Evolutionary conservation across 2,888 invertebrate species (phyloP), one percentile per base, ranked within the genome.

Genomic region (Steinernema carpocapsae): DNA sequence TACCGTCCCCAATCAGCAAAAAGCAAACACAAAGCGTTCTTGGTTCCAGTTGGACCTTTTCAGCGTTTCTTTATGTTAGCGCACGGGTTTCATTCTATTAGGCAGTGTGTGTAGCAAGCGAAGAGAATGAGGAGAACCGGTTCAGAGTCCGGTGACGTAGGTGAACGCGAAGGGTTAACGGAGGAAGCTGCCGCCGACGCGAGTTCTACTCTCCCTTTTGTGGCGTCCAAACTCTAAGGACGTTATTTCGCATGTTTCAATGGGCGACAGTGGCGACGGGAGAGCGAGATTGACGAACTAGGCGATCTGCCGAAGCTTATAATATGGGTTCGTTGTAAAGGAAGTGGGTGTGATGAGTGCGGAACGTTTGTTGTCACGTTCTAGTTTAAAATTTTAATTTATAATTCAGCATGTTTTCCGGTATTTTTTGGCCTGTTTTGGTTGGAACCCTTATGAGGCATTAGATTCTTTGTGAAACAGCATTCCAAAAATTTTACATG

Each of bases 21-120:
- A 24, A 2, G 26, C 24, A 24, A 14, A 24, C 22, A 56, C 22
- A 56, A 56, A 14, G 22, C 14, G 6, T 17, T 22, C 56, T 7
- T 7, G 56, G 56, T 56, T 56, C 56, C 56, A 56, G 56, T 56
- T 10, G 56, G 56, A 22, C 22, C 26, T 22, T 43, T 22, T 56
- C n/a, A 56, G 56, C 56, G 56, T 56, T 56, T 56, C 56, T 56
- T 56, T n/a, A n/a, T n/a, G n/a, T n/a, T n/a, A n/a, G n/a, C n/a
- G n/a, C n/a, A n/a, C n/a, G n/a, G n/a, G n/a, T n/a, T n/a, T n/a
- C n/a, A 43, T 43, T 56, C 12, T 56, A 26, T 56, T 56, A 14
- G 56, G 26, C 56, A 17, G 26, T 22, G 26, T 7, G 43, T 14
- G 43, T 7, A 12, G 43, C 7, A 43, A 43, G 43, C 43, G 43